Percentiles rank a stretch among this genome's conserved stretches.
Conservation (phyloP, 2,113 vertebrate species). For the Probosciger aterrimus region DNA sequence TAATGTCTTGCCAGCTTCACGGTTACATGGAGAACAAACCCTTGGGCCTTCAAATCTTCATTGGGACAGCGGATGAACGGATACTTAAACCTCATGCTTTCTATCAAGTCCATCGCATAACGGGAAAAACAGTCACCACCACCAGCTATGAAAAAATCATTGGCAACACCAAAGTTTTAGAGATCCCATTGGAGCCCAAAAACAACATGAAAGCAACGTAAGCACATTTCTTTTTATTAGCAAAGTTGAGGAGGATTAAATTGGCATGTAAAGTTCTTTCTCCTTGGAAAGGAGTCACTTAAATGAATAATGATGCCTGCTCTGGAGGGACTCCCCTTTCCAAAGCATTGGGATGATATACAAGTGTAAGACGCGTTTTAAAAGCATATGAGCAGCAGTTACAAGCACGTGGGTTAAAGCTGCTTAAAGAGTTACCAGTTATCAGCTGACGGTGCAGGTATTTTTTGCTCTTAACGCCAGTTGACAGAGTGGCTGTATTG, state of each 20-base stretch:
- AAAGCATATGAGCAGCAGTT: background rate
- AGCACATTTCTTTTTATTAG: slow-evolving; percentile 55
- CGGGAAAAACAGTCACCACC: slow-evolving; percentile 95
- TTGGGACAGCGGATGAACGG: slow-evolving; percentile 93
- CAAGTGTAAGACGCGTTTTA: background rate
- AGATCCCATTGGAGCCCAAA: slow-evolving; percentile 95
- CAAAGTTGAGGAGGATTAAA: background rate
- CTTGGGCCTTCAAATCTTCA: slow-evolving; percentile 95
- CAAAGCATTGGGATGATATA: background rate
- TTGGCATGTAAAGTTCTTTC: background rate
- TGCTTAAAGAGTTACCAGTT: background rate
- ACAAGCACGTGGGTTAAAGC: background rate
- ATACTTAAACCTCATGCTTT: slow-evolving; percentile 98
- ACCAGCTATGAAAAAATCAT: slow-evolving; percentile 95
- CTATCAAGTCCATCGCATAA: slow-evolving; percentile 98
- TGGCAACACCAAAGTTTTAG: slow-evolving; percentile 92
- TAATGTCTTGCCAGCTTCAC: slow-evolving; percentile 78
- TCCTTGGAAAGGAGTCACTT: background rate
- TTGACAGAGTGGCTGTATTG: background rate
- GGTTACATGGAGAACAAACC: slow-evolving; percentile 96
- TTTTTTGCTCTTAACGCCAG: background rate
- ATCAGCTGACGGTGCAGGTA: background rate
- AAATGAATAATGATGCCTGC: background rate
- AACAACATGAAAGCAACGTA: slow-evolving; percentile 98
- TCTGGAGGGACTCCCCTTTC: background rate